phyloP scores from a whole-genome alignment of 2,888 invertebrate genomes.

The Hypomecis punctinalis region DNA sequence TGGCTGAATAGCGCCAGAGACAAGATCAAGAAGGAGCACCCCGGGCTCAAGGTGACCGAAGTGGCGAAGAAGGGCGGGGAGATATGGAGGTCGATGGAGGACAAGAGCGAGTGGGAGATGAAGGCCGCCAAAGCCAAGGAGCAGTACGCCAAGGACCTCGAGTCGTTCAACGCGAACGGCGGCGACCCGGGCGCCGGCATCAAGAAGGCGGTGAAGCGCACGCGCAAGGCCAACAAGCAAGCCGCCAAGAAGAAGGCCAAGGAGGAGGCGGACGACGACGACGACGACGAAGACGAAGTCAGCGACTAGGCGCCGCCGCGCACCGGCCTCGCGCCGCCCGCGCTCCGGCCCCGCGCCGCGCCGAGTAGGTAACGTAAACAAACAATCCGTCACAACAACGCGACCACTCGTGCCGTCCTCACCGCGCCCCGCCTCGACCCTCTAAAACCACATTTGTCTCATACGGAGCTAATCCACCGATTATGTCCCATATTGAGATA shows the following conservation, averaged over 20 bases:
- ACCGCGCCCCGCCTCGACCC: background rate
- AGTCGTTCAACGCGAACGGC: conserved; percentile 91
- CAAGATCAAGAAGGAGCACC: conserved; percentile 92
- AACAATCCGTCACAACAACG: conserved; percentile 2
- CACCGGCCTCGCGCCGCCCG: background rate
- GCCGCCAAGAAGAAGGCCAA: conserved; percentile 64
- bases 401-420: background rate
- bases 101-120: conserved; percentile 94
- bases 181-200: conserved; percentile 63
- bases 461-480: too few species aligned
- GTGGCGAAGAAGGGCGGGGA: conserved; percentile 96
- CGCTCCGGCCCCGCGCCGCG: background rate
- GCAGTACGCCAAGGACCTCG: conserved; percentile 92
- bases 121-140: conserved; percentile 93
- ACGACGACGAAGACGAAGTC: conserved; percentile 81
- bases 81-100: conserved; percentile 93
- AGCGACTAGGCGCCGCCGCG: conserved; percentile 44
- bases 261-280: conserved; percentile 78
- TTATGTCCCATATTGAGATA: too few species aligned
- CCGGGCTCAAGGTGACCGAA: conserved; percentile 94
- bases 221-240: conserved; percentile 60
- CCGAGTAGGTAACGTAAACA: conserved; percentile 6
- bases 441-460: too few species aligned
- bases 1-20: conserved; percentile 94
- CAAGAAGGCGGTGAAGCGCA: conserved; percentile 77